A percentile compares a stretch with the other conserved stretches of the same genome.
phyloP scores from a whole-genome alignment of 2,113 vertebrate species.

The Ctenomys sociabilis region DNA sequence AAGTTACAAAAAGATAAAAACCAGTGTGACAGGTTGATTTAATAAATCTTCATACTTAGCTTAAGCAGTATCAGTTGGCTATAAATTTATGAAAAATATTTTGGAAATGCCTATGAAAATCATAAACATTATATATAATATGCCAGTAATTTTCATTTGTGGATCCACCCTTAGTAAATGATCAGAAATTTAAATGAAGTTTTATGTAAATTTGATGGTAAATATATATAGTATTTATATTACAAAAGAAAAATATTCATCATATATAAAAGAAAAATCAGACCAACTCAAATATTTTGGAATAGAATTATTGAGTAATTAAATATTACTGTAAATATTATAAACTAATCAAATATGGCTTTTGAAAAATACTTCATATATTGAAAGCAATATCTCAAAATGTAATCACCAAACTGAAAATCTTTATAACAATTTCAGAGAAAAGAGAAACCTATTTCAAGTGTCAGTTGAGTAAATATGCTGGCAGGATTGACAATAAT shows the following conservation, averaged over 20 bases:
- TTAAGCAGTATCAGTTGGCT: background rate
- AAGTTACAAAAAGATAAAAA: background rate
- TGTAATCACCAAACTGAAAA: background rate
- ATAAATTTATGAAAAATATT: constrained; percentile 7
- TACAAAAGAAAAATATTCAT: background rate
- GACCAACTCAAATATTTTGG: background rate
- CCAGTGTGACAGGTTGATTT: background rate
- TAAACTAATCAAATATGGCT: background rate
- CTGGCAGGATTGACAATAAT: background rate
- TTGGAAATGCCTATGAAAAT: background rate
- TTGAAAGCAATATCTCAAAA: background rate
- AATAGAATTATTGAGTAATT: constrained; percentile 2
- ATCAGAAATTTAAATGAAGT: constrained; percentile 30
- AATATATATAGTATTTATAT: background rate
- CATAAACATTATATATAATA: background rate
- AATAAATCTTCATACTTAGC: background rate
- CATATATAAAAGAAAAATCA: background rate
- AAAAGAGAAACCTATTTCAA: constrained; percentile 24
- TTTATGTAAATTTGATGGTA: constrained; percentile 19
- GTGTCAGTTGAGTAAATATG: background rate
- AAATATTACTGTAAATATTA: background rate
- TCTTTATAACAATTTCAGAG: background rate
- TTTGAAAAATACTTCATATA: background rate
- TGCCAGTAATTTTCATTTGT: constrained; percentile 1
- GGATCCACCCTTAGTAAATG: background rate